Conservation (phyloP, 2,113 vertebrate species). For the Carlito syrichta region DNA sequence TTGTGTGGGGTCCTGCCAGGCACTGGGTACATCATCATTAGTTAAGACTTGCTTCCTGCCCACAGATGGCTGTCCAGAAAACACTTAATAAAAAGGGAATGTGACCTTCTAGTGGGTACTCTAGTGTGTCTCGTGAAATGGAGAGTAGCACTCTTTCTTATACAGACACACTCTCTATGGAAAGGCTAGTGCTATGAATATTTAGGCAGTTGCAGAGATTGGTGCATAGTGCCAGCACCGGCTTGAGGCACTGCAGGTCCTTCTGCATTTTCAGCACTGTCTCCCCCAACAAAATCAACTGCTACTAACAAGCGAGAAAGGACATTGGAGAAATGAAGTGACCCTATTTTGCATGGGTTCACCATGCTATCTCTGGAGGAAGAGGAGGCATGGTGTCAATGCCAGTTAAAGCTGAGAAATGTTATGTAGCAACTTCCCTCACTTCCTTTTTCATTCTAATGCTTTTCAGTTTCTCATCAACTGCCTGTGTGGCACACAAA, state of each 20-base stretch:
- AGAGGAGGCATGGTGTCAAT: neutral
- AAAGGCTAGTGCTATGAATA: neutral
- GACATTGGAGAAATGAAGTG: neutral
- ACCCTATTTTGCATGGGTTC: fast-evolving
- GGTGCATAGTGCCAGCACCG: neutral
- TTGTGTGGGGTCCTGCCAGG: neutral
- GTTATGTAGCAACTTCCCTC: neutral
- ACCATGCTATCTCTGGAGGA: too few relatives aligned
- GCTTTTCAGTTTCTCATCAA: neutral
- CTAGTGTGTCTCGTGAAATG: neutral
- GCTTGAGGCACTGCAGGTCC: neutral
- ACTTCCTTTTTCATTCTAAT: neutral
- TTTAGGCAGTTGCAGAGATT: too few relatives aligned
- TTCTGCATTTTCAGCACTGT: fast-evolving
- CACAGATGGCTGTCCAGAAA: neutral
- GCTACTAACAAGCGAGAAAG: neutral
- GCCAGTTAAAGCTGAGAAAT: neutral
- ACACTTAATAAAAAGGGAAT: too few relatives aligned
- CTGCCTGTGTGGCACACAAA: neutral
- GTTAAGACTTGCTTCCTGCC: neutral
- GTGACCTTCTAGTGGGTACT: neutral
- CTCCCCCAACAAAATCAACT: neutral
- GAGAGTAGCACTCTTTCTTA: neutral
- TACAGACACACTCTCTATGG: neutral
- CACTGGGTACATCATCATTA: neutral